Conservation (phyloP, 2,888 invertebrate species). For the Hyles lineata region DNA sequence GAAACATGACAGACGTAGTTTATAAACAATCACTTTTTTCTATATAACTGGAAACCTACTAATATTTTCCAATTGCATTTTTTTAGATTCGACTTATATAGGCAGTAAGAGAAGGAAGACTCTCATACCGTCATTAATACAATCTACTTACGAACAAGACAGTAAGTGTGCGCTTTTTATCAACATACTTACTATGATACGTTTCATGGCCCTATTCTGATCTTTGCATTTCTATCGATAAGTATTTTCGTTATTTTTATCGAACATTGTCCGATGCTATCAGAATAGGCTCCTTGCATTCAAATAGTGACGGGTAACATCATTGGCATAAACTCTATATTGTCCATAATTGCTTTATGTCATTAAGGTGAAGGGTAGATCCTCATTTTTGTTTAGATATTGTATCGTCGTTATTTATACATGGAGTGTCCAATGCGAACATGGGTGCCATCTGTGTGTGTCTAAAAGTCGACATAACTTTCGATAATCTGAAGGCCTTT, state of each 20-base stretch:
- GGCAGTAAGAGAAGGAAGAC: slow-evolving; percentile 61
- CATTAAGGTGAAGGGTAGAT: neutral
- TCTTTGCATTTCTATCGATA: neutral
- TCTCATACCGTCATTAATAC: slow-evolving; percentile 50
- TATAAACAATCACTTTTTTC: neutral
- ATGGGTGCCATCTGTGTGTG: neutral
- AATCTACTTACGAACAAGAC: slow-evolving; percentile 60
- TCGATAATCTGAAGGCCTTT: neutral
- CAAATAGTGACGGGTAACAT: slow-evolving; percentile 11
- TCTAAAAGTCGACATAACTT: neutral
- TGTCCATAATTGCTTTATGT: neutral
- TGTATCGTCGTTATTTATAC: neutral
- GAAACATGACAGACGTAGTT: too few relatives aligned
- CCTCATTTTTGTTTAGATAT: neutral
- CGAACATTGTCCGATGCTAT: neutral
- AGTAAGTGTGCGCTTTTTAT: slow-evolving; percentile 63
- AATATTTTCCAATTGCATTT: slow-evolving; percentile 42
- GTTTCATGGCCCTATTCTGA: neutral
- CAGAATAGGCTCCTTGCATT: neutral
- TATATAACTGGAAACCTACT: neutral
- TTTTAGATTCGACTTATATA: slow-evolving; percentile 49
- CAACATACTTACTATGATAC: slow-evolving; percentile 15
- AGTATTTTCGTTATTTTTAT: neutral
- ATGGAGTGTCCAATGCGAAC: neutral
- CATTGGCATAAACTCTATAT: neutral